A percentile compares a stretch with the other conserved stretches of the same genome.
Conservation (phyloP, 2,888 invertebrate species). For the Lumbricus terrestris region DNA sequence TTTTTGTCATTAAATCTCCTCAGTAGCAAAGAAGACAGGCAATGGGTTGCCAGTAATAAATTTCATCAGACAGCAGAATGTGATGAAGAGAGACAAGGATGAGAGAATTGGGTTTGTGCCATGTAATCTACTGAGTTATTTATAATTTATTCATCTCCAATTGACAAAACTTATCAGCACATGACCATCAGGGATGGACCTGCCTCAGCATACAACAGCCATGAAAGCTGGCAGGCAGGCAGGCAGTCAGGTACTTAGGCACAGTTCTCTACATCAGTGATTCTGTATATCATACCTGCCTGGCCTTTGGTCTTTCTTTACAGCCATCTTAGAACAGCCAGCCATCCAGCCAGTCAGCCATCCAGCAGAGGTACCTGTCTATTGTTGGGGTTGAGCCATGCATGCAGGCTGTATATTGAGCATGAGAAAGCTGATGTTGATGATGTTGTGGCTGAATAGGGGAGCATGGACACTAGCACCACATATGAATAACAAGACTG, state of each 20-base stretch:
- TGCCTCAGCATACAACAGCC: neutral
- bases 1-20: neutral
- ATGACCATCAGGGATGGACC: neutral
- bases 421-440: constrained; percentile 24
- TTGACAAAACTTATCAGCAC: constrained; percentile 3
- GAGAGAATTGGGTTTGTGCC: neutral
- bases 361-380: constrained; percentile 3
- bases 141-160: constrained; percentile 3
- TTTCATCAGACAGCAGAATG: neutral
- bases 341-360: neutral
- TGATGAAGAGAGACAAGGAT: neutral
- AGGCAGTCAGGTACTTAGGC: neutral
- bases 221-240: constrained; percentile 4
- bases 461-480: neutral
- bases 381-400: neutral
- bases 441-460: constrained; percentile 15
- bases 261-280: neutral
- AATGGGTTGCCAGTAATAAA: neutral
- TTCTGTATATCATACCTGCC: neutral
- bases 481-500: neutral
- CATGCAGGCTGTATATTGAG: neutral
- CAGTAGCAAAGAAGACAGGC: neutral
- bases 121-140: neutral
- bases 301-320: constrained; percentile 3
- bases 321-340: neutral